Evolutionary conservation across 2,113 vertebrate genomes (phyloP), one percentile per base, ranked within the genome.

Genomic region (human (Homo sapiens)): DNA sequence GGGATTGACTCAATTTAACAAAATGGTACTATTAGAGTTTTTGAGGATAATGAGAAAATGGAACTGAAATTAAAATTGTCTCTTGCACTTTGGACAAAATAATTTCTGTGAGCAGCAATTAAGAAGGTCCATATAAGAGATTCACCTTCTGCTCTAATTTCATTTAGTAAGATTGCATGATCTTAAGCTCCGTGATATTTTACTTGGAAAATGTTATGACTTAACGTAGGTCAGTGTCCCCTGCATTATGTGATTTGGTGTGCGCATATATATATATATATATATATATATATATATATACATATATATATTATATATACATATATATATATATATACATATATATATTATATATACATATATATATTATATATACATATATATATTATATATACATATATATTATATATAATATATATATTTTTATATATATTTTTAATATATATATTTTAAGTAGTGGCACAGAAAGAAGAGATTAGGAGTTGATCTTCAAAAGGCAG

Each of bases 21-120:
- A 94, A 96, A 96, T 76, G 73, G 57, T 72, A 66, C 61, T 96
- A 95, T 96, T 64, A 90, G 92, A 96, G 87, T 88, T 93, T 95
- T 95, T 96, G 90, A 90, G 78, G 45, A 61, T 96, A 94, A 95
- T 92, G 85, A 96, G 91, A 96, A 97, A 97, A 92, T 94, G 61
- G 93, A 93, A 88, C 73, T 61, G 80, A 81, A 97, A 94, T 97
- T 96, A 92, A 96, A 94, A 90, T 85, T 94, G 64, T 66, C 43
- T 64, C 45, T 80, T 64, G 25, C 80, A 87, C 40, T 81, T 93
- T 81, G 84, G 8, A 72, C 76, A 73, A 83, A 94, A 64, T 96
- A 92, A 89, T 96, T 97, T 94, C 72, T 93, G 8, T 57, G 96
- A 95, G 50, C 61, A 87, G 93, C 88, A 84, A 85, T 95, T 78